Evolutionary conservation across 2,113 vertebrate genomes (phyloP).

Genomic region (Heloderma charlesbogerti): DNA sequence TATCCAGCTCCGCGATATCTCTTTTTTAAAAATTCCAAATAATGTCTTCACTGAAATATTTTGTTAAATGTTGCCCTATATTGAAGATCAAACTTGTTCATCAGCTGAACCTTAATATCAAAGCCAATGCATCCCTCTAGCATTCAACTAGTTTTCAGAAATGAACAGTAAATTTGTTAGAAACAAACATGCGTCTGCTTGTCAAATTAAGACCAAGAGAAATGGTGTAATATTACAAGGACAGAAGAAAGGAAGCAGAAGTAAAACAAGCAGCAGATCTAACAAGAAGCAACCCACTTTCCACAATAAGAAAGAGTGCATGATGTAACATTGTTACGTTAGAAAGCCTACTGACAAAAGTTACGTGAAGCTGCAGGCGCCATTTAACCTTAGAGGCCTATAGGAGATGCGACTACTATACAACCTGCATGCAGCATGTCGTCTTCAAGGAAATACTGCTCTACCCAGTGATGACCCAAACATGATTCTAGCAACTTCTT

Average conservation of each 20-base stretch:
- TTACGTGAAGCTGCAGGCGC: background rate
- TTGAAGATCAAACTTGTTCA: background rate
- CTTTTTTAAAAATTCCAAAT: background rate
- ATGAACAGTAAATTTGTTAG: background rate
- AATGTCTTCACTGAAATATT: background rate
- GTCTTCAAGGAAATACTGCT: background rate
- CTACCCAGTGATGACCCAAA: background rate
- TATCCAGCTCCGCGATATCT: background rate
- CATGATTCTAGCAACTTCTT: background rate
- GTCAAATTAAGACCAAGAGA: background rate
- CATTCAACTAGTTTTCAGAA: background rate
- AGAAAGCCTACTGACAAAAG: background rate
- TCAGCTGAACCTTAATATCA: background rate
- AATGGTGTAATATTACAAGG: background rate
- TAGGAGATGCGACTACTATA: background rate
- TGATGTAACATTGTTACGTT: background rate
- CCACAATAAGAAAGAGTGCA: background rate
- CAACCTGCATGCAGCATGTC: too few relatives aligned
- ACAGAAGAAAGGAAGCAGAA: background rate
- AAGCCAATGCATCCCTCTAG: background rate
- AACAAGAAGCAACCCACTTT: background rate
- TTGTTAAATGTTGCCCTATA: background rate
- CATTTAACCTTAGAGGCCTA: background rate
- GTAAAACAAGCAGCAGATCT: background rate
- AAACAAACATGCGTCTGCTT: background rate